Base-by-base conservation (phyloP, 1,140 invertebrate genomes). In the Panagrolaimus sp. region DNA sequence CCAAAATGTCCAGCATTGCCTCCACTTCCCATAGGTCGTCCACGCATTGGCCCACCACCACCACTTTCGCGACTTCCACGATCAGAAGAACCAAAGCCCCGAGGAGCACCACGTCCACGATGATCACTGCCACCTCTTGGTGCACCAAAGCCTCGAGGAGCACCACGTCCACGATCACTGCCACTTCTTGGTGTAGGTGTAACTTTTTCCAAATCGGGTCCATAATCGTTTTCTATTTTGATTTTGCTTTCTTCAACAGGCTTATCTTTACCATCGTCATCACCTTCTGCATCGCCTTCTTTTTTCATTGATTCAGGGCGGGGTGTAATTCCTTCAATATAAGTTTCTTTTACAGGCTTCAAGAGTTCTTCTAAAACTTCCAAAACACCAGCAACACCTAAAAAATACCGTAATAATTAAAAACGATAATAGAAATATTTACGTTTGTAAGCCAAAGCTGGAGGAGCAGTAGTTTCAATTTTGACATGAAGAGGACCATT, bases 401-500 rank as follows among this genome's bases (percentile, higher is more conserved):
- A 38, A 38, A 4, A 38, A 7, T 38, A 38, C 2, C 32, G 7
- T 38, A 4, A 38, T 38, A 4, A 38, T 38, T 38, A 38, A 4
- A 38, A 38, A 4, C 32, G 7, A 38, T 4, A 4, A 38, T 4
- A 38, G 32, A 38, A 38, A 4, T 4, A 38, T 38, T 7, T 7
- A 38, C 93, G 87, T 21, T 91, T 90, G 84, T 96, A 92, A 0
- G 91, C 92, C 83, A 96, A 92, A 0, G 91, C 90, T 0, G 93
- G 91, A 15, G 92, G 89, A 7, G 91, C 92, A 69, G 91, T 87
- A 14, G 92, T 91, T 48, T 90, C 90, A 68, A 96, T 91, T 84
- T 95, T 91, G 0, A 97, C 91, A 83, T 96, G 94, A 4, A 97
- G 87, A 74, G 96, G 92, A 74, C 95, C 93, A 66, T 89, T 88